phyloP scores from a whole-genome alignment of 1,140 invertebrate species.

The Rhyacophila brunnea region DNA sequence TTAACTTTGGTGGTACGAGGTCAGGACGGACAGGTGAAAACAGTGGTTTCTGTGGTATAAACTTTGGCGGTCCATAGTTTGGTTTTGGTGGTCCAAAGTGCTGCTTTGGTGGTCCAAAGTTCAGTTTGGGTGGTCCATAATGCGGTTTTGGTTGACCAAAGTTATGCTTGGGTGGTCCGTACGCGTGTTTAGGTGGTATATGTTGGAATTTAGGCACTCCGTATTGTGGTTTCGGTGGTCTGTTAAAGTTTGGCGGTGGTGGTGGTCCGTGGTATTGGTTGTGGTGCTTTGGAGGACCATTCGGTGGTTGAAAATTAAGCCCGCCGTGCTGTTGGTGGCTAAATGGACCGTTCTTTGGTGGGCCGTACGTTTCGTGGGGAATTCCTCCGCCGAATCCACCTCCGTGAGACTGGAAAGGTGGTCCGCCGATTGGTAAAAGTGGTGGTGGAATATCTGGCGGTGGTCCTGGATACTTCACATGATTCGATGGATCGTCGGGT shows the following conservation, averaged over 20 bases:
- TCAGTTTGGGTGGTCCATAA: constrained; percentile 43
- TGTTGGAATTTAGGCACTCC: constrained; percentile 47
- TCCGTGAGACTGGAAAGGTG: background rate
- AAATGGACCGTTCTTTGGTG: constrained; percentile 33
- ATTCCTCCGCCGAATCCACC: constrained; percentile 37
- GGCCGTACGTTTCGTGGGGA: constrained; percentile 35
- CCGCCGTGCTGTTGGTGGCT: constrained; percentile 8
- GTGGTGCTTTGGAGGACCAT: constrained; percentile 36
- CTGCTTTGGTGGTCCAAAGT: constrained; percentile 47
- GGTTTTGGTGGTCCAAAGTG: constrained; percentile 43
- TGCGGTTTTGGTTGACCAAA: constrained; percentile 44
- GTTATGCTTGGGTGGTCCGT: constrained; percentile 43
- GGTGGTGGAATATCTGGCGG: constrained; percentile 50
- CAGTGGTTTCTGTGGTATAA: constrained; percentile 39
- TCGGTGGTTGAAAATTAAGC: constrained; percentile 31
- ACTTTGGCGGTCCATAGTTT: constrained; percentile 49
- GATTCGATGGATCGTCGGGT: constrained; percentile 47
- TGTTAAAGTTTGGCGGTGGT: constrained; percentile 16
- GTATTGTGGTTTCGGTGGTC: constrained; percentile 34
- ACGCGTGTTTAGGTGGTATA: constrained; percentile 46
- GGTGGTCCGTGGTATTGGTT: constrained; percentile 32
- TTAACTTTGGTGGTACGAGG: constrained; percentile 50
- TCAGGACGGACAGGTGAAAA: constrained; percentile 12
- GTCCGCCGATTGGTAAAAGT: background rate
- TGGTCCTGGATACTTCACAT: constrained; percentile 50